These are phyloP conservation scores for Tauraco erythrolophus DNA, from an alignment of 2,113 vertebrate species.

Conservation along the genomic window DNA sequence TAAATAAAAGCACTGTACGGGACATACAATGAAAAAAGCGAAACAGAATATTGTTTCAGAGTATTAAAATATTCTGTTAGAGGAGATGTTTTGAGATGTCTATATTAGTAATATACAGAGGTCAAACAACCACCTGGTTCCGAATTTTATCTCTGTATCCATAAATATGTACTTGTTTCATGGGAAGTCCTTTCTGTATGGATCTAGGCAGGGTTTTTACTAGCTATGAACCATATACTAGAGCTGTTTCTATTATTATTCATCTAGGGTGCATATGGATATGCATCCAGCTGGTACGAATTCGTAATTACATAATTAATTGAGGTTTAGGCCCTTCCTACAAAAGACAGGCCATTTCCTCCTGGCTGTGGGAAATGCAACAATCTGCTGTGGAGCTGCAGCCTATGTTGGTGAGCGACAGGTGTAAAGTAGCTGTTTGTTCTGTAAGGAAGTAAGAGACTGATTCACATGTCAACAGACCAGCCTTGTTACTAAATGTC, in stretches of 20 bases:
- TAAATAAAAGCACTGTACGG: neutral
- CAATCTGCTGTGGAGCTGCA: too few relatives aligned
- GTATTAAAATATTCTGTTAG: neutral
- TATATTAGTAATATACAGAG: neutral
- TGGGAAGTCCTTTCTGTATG: neutral
- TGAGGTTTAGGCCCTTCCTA: too few relatives aligned
- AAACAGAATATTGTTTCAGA: neutral
- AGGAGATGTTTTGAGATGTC: neutral
- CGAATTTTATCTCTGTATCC: neutral
- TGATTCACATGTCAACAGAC: neutral
- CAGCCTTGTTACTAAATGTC: neutral
- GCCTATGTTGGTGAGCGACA: too few relatives aligned
- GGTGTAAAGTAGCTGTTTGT: neutral
- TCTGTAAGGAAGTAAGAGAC: neutral
- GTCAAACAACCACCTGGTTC: neutral
- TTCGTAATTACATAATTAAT: too few relatives aligned
- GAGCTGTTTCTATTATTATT: neutral
- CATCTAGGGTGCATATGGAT: too few relatives aligned
- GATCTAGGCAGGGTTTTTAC: neutral
- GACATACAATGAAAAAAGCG: neutral
- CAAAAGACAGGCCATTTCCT: too few relatives aligned
- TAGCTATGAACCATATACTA: neutral
- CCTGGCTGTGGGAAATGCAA: too few relatives aligned
- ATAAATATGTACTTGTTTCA: neutral
- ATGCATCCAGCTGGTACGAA: too few relatives aligned